These are phyloP conservation scores for Machaerirhynchus nigripectus DNA, from an alignment of 2,113 vertebrate species.

Conservation along the genomic window DNA sequence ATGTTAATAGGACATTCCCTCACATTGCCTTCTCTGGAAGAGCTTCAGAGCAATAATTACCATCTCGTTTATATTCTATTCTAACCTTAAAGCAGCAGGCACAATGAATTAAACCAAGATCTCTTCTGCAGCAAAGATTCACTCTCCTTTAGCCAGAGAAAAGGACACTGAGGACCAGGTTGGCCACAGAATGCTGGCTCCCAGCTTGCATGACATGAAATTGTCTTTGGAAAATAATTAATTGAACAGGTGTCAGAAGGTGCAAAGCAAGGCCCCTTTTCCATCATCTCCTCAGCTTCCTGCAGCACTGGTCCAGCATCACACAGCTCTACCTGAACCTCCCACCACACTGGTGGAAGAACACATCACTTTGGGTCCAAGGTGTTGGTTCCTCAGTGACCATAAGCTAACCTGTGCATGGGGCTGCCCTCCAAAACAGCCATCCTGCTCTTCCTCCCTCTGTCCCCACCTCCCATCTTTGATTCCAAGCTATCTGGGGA, in stretches of 20 bases:
- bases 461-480: neutral
- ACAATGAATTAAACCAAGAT: neutral
- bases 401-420: accelerated
- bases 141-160: neutral
- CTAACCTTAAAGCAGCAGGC: neutral
- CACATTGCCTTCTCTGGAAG: neutral
- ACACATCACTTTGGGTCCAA: neutral
- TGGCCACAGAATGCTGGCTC: neutral
- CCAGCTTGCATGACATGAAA: neutral
- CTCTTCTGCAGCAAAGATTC: neutral
- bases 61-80: neutral
- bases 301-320: neutral
- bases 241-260: neutral
- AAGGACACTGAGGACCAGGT: neutral
- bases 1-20: neutral
- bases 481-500: accelerated
- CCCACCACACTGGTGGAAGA: neutral
- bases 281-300: neutral
- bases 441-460: neutral
- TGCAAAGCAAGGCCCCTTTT: neutral
- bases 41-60: conserved; percentile 24
- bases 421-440: neutral
- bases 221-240: neutral
- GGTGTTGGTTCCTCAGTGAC: neutral
- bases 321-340: neutral